Conservation (phyloP, 2,113 vertebrate genomes). For the Pelusios castaneus region DNA sequence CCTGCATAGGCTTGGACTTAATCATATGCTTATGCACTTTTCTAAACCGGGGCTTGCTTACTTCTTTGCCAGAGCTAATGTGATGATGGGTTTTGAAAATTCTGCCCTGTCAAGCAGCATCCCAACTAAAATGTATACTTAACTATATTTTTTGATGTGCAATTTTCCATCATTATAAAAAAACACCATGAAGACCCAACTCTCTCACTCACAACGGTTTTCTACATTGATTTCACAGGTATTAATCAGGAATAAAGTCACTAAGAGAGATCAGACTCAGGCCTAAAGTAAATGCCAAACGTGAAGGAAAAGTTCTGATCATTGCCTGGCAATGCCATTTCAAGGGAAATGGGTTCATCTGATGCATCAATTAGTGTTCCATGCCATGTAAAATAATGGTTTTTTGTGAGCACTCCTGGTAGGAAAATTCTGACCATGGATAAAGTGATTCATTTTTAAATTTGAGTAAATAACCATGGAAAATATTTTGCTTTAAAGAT, state of each 20-base stretch:
- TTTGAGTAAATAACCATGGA: not conserved
- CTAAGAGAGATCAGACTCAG: not conserved
- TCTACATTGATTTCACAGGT: not conserved
- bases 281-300: not conserved
- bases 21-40: not conserved
- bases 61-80: not conserved
- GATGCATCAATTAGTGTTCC: not conserved
- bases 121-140: not conserved
- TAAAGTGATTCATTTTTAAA: not conserved
- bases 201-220: not conserved
- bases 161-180: not conserved
- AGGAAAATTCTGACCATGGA: not conserved
- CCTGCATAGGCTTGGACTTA: not conserved
- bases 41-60: not conserved
- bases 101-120: not conserved
- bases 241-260: not conserved
- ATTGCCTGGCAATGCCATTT: not conserved
- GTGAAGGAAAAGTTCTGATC: not conserved
- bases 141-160: fast-evolving
- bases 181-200: not conserved
- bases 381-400: not conserved
- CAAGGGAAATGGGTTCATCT: not conserved
- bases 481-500: not conserved
- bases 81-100: not conserved
- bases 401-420: not conserved